phyloP scores from a whole-genome alignment of 2,113 vertebrate species.

The Isurus oxyrinchus region DNA sequence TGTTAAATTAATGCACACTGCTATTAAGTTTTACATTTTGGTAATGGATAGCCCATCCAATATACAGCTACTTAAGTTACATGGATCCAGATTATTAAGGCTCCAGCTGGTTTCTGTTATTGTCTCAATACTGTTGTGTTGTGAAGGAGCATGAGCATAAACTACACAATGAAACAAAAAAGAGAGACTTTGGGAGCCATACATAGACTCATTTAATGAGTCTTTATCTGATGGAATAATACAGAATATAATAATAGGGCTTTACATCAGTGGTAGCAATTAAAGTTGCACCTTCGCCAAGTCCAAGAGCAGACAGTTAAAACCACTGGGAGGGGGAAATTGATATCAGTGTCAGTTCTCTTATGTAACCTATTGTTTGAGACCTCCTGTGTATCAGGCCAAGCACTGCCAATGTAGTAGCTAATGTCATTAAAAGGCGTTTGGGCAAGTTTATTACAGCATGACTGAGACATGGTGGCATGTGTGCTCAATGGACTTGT shows the following conservation, averaged over 20 bases:
- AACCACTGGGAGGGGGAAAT: neutral
- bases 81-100: constrained; percentile 5
- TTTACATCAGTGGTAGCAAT: constrained; percentile 6
- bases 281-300: neutral
- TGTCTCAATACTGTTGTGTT: neutral
- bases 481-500: neutral
- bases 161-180: neutral
- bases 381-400: neutral
- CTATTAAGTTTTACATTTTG: constrained; percentile 59
- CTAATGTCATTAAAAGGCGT: neutral
- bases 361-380: neutral
- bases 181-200: neutral
- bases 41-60: constrained; percentile 54
- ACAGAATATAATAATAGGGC: neutral
- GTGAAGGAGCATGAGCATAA: neutral
- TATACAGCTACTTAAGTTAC: constrained; percentile 12
- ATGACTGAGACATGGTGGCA: neutral
- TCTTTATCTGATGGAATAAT: neutral
- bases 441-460: neutral
- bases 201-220: neutral
- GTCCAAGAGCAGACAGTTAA: neutral
- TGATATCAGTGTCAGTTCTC: neutral
- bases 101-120: constrained; percentile 26
- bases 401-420: neutral
- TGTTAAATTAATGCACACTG: constrained; percentile 61